A percentile compares a stretch with the other conserved stretches of the same genome.
Evolutionary conservation across 1,140 invertebrate species (phyloP).

Genomic region (Tenebrio molitor): DNA sequence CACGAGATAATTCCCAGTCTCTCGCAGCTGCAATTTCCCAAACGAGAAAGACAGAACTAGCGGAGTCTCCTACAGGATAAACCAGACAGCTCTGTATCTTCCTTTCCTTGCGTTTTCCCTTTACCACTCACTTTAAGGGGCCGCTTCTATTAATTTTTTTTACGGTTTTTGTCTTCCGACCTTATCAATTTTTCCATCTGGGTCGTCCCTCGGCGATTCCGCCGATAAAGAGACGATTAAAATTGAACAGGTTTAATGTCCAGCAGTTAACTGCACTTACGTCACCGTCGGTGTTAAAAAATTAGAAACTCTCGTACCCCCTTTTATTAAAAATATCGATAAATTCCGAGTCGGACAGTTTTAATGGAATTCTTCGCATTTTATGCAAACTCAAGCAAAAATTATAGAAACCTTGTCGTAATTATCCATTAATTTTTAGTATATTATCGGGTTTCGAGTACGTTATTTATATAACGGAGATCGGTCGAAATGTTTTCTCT

Average conservation of each 20-base stretch:
- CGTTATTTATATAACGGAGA: constrained; percentile 27
- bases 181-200: too few relatives aligned
- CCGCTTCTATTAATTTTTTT: too few relatives aligned
- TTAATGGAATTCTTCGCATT: constrained; percentile 29
- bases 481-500: constrained; percentile 31
- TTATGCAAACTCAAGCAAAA: constrained; percentile 12
- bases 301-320: constrained; percentile 24
- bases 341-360: constrained; percentile 4
- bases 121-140: too few relatives aligned
- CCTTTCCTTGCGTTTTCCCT: too few relatives aligned
- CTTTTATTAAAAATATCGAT: constrained; percentile 39
- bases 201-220: too few relatives aligned
- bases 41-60: too few relatives aligned
- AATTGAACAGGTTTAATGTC: constrained; percentile 11
- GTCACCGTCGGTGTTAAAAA: constrained; percentile 23
- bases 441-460: constrained; percentile 20
- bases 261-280: constrained; percentile 17
- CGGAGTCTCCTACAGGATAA: too few relatives aligned
- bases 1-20: too few relatives aligned
- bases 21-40: too few relatives aligned
- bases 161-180: too few relatives aligned
- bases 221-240: constrained; percentile 30
- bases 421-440: constrained; percentile 40
- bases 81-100: too few relatives aligned
- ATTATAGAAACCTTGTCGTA: constrained; percentile 29